Conservation (phyloP, 2,797 vertebrate genomes). For the Uromys caudimaculatus region DNA sequence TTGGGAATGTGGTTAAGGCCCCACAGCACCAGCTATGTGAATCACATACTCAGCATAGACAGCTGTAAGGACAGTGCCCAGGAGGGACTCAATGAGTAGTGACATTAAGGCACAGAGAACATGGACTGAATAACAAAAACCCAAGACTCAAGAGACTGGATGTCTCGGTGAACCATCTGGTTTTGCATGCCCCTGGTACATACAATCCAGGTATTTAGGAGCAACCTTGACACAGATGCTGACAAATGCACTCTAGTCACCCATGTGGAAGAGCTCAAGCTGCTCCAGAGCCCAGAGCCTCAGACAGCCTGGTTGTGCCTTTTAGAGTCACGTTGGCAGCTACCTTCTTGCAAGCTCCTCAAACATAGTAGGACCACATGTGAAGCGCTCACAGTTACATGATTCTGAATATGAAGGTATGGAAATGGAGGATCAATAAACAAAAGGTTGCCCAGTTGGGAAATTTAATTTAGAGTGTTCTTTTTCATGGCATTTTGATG, state of each 20-base stretch:
- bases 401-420: not conserved
- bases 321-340: not conserved
- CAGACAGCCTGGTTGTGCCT: not conserved
- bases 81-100: not conserved
- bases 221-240: not conserved
- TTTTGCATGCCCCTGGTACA: not conserved
- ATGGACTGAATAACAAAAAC: not conserved
- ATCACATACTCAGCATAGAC: not conserved
- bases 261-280: not conserved
- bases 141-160: not conserved
- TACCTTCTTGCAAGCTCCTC: not conserved
- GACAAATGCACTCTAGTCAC: not conserved
- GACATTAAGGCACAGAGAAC: not conserved
- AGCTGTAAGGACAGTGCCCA: not conserved
- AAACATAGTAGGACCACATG: not conserved
- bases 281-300: not conserved
- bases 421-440: not conserved
- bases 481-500: slow-evolving; percentile 17
- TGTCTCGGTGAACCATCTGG: not conserved
- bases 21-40: not conserved
- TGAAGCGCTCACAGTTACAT: not conserved
- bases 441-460: not conserved
- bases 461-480: not conserved
- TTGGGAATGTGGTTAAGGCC: too few relatives aligned
- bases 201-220: not conserved